Base-by-base conservation (phyloP, 2,888 invertebrate species). In the Apotomis capreana region DNA sequence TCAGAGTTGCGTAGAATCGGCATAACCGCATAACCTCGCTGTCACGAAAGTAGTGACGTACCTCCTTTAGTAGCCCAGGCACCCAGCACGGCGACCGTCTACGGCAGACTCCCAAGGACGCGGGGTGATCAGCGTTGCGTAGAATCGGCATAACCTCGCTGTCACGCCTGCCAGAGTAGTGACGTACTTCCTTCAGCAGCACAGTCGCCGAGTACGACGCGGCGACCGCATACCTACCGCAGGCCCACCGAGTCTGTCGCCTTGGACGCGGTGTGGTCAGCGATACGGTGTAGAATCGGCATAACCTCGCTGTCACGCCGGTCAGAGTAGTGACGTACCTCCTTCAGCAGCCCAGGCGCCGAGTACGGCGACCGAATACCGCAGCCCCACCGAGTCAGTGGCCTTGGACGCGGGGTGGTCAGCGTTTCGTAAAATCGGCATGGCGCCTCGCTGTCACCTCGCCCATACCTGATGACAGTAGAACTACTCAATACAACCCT, bases 341-440 rank as follows among this genome's bases (percentile, higher is more conserved):
- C 84, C 75, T 82, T 92, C 92, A 40, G 92, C 92, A 3, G 89
- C 87, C 88, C 90, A 92, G 3, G 92, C 78, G 0, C 84, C 89
- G 0, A 92, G 82, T 36, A 92, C 92, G 1, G 92, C 92, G 54
- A 92, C 91, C 0, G 79, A 75, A 73, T 92, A 92, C 71, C 92
- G 81, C 63, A 86, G 79, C 59, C 78, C 83, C 49, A 89, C 78
- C 4, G 91, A 90, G 80, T 92, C 87, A 4, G 85, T 86, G 55
- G 80, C 76, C 68, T 83, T 78, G 44, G 83, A 79, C 49, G 88
- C 88, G 36, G 91, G 90, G 77, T 89, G 87, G 75, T 91, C 89
- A 57, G 84, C 90, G 81, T 88, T 92, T 76, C 88, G 88, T 74
- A 91, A 86, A 36, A 91, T 81, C 76, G 92, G 89, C 92, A 92